Conservation (phyloP, 2,113 vertebrate species). For the Lota lota region DNA sequence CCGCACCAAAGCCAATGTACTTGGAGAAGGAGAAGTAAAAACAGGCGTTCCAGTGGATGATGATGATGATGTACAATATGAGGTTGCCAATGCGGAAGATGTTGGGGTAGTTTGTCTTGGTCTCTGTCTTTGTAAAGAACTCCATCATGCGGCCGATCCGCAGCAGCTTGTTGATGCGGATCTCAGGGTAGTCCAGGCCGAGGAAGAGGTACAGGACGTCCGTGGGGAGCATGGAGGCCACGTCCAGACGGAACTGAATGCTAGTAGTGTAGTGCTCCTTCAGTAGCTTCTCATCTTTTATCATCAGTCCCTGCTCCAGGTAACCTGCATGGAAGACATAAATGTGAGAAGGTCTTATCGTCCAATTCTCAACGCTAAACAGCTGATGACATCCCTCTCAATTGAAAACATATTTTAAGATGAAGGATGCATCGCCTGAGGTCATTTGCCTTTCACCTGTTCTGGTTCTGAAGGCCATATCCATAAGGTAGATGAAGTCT, state of each 20-base stretch:
- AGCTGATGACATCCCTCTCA: neutral
- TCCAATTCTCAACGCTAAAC: neutral
- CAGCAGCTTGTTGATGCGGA: constrained; percentile 90
- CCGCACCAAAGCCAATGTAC: constrained; percentile 81
- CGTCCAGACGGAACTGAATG: constrained; percentile 86
- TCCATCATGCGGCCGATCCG: constrained; percentile 91
- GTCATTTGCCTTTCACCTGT: constrained; percentile 76
- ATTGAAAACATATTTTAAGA: neutral
- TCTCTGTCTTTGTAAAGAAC: constrained; percentile 93
- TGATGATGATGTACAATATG: constrained; percentile 97
- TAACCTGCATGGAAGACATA: constrained; percentile 74
- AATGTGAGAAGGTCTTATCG: neutral
- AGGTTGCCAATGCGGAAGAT: constrained; percentile 94
- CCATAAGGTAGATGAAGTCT: constrained; percentile 85
- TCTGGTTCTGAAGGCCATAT: constrained; percentile 87
- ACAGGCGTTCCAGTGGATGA: constrained; percentile 99
- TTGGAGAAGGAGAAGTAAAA: constrained; percentile 95
- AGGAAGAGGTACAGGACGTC: constrained; percentile 84
- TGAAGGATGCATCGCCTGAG: neutral
- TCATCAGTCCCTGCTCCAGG: constrained; percentile 90
- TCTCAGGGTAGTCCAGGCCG: constrained; percentile 91
- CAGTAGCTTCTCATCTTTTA: constrained; percentile 84
- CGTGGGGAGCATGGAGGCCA: constrained; percentile 87
- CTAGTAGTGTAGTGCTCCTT: constrained; percentile 76
- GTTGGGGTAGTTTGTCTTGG: constrained; percentile 94